Conservation (phyloP, 1,140 invertebrate species). For the Drosophila eugracilis region DNA sequence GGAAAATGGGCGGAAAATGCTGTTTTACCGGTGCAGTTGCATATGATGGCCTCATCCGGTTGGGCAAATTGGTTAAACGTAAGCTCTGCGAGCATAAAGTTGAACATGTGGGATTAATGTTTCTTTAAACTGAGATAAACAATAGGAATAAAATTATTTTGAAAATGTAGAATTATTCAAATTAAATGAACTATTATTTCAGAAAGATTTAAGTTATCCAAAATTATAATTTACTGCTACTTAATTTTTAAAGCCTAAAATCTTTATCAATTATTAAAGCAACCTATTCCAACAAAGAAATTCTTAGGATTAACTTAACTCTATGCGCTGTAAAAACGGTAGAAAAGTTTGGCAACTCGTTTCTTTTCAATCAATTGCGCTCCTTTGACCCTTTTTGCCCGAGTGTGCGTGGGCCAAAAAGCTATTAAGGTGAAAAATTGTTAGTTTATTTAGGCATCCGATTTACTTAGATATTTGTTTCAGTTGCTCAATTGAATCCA, state of each 20-base stretch:
- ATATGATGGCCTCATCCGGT: constrained; percentile 42
- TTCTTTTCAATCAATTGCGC: constrained; percentile 42
- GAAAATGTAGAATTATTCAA: too few species aligned
- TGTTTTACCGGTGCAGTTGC: constrained; percentile 23
- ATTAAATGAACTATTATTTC: too few species aligned
- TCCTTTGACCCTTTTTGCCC: constrained; percentile 24
- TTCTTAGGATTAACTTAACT: background rate
- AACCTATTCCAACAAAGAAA: constrained; percentile 11
- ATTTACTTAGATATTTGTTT: constrained; percentile 53
- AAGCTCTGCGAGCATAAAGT: constrained; percentile 22
- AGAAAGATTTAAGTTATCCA: too few species aligned
- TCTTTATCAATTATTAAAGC: background rate
- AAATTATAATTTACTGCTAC: background rate
- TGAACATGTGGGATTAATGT: constrained; percentile 7
- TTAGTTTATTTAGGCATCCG: constrained; percentile 53
- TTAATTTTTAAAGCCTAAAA: background rate
- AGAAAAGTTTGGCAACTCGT: constrained; percentile 21
- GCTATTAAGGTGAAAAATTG: constrained; percentile 54
- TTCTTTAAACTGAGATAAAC: too few species aligned
- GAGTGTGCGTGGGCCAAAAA: constrained; percentile 6
- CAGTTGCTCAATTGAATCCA: constrained; percentile 48
- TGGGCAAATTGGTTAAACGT: constrained; percentile 30
- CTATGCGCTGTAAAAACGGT: background rate
- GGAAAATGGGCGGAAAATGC: constrained; percentile 50
- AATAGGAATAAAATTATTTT: too few species aligned